Conservation (phyloP, 2,113 vertebrate species). For the Microcebus griseorufus region DNA sequence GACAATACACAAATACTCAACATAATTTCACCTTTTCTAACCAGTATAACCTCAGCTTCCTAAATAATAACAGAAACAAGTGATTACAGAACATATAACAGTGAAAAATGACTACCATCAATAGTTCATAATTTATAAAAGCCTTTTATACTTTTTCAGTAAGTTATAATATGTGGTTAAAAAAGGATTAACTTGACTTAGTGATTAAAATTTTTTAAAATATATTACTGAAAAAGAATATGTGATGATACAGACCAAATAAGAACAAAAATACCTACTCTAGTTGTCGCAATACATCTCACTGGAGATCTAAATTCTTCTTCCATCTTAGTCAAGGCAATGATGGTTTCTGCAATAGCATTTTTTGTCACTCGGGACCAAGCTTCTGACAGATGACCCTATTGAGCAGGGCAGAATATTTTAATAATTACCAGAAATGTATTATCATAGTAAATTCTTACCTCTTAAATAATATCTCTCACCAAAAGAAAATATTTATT, state of each 20-base stretch:
- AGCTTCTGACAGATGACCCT: conserved; percentile 98
- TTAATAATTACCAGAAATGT: conserved; percentile 16
- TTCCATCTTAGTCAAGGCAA: conserved; percentile 99
- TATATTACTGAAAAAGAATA: conserved; percentile 16
- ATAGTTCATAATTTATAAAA: conserved; percentile 43
- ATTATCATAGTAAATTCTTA: conserved; percentile 11
- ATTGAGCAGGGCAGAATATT: conserved; percentile 56
- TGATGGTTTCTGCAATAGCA: conserved; percentile 98
- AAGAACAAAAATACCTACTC: conserved; percentile 85
- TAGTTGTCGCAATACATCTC: conserved; percentile 97
- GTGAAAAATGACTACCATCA: neutral
- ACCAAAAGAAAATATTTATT: neutral
- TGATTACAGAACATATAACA: neutral
- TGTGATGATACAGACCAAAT: neutral
- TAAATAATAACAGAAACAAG: conserved; percentile 32
- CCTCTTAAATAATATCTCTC: neutral
- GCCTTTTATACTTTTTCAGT: neutral
- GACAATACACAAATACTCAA: neutral
- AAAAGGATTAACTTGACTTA: neutral
- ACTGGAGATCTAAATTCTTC: conserved; percentile 97
- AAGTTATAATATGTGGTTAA: neutral
- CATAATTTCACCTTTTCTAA: neutral
- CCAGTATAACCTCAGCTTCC: neutral
- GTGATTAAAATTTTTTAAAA: neutral
- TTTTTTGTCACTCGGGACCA: conserved; percentile 99